Base-by-base conservation (phyloP, 2,113 vertebrate genomes). In the Brachyhypopomus occidentalis region DNA sequence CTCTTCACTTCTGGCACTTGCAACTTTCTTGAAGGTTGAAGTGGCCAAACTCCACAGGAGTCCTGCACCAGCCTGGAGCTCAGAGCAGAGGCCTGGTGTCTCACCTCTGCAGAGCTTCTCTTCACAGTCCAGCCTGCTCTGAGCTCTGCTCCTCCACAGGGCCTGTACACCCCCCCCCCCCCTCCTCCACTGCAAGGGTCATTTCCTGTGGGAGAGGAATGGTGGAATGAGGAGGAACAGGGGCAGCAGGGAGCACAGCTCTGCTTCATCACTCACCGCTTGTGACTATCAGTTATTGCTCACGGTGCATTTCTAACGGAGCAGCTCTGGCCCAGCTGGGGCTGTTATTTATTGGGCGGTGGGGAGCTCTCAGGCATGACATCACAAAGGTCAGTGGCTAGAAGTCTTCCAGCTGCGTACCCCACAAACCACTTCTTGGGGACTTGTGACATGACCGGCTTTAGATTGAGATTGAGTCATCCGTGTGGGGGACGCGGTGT, bases 231-330 rank as follows among this genome's bases (percentile, higher is more conserved):
- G 93, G 93, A 95, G 92, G 89, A 93, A 95, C 94, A 92, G 86
- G 95, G 92, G 89, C 93, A 95, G 94, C 92, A 86, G 89, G 87
- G 86, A 86, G 89, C 82, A 88, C 88, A 85, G 87, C 87, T 38
- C 45, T 86, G 92, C 92, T 88, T 92, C 88, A 95, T 95, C 94
- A 93, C 92, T 95, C 94, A 94, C 89, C 75, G 88, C 92, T 92
- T 90, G 93, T 93, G 92, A 93, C 91, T 92, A 92, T 95, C 93
- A 94, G 91, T 93, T 94, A 94, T 94, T 92, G 90, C 92, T 94
- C 91, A 88, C 91, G 86, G 91, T 92, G 92, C 91, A 91, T 94
- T 91, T 94, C 91, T 93, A 92, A 93, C 89, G 87, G 88, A 60
- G 27, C 55, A 70, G 75, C 67, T 70, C 80, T 56, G 9, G 2